Conservation (phyloP, 2,113 vertebrate genomes). For the Heterotis niloticus region DNA sequence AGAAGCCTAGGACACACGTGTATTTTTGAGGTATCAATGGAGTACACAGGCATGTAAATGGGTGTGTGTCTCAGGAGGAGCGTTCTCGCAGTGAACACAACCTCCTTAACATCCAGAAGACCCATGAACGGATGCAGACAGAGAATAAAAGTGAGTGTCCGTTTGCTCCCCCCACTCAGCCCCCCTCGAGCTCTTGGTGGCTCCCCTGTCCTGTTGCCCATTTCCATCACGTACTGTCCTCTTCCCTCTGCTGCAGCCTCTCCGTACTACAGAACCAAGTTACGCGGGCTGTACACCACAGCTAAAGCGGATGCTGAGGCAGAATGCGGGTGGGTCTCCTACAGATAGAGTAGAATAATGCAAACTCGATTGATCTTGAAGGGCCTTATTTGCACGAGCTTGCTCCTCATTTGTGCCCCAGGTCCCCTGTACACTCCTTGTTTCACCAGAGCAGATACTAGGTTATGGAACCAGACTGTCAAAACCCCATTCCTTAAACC, state of each 20-base stretch:
- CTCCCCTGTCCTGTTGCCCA: neutral
- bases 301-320: constrained; percentile 87
- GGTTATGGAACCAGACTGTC: neutral
- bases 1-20: neutral
- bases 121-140: constrained; percentile 88
- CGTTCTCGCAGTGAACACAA: constrained; percentile 86
- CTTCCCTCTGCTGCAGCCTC: constrained; percentile 63
- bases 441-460: neutral
- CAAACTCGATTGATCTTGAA: no score
- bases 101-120: constrained; percentile 89
- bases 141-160: constrained; percentile 82
- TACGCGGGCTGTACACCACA: constrained; percentile 83
- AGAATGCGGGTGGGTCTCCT: constrained; percentile 75
- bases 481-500: no score
- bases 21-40: neutral
- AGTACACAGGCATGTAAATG: no score
- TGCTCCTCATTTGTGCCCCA: neutral
- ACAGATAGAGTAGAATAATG: neutral
- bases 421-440: neutral
- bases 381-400: no score
- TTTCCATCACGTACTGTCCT: neutral
- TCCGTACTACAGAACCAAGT: constrained; percentile 86
- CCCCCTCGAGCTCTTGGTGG: no score
- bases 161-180: neutral
- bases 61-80: constrained; percentile 69